These are phyloP conservation scores for Theristicus caerulescens DNA, from an alignment of 2,113 vertebrate species.

Conservation along the genomic window DNA sequence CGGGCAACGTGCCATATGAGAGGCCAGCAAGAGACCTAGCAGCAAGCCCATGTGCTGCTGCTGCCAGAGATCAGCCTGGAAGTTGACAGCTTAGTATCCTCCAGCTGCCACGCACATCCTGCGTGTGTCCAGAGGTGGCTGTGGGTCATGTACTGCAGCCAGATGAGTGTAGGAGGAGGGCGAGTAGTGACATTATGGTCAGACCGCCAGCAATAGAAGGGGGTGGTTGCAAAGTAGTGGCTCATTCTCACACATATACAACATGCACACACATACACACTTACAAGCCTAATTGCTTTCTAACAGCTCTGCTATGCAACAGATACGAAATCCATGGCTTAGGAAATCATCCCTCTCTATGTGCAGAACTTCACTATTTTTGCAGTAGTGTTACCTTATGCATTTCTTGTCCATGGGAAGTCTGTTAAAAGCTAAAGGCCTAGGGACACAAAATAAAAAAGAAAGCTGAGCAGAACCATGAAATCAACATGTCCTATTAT, in stretches of 20 bases:
- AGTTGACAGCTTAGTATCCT: neutral
- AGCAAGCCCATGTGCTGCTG: neutral
- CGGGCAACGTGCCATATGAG: neutral
- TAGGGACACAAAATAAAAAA: neutral
- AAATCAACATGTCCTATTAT: neutral
- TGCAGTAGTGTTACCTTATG: neutral
- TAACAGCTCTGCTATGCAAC: neutral
- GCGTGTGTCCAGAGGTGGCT: neutral
- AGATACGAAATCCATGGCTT: neutral
- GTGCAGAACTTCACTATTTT: neutral
- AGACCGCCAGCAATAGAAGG: neutral
- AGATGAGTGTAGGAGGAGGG: slow-evolving; percentile 13
- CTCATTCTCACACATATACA: neutral
- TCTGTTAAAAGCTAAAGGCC: neutral
- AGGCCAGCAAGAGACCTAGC: neutral
- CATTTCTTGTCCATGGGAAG: neutral
- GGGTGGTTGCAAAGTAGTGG: neutral
- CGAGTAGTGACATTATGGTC: neutral
- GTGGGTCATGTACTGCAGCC: neutral
- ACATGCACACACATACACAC: neutral
- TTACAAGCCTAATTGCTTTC: neutral
- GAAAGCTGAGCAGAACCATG: neutral
- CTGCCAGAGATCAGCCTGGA: neutral
- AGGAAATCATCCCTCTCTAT: neutral
- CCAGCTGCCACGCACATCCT: slow-evolving; percentile 14